Percentiles rank a stretch among this genome's conserved stretches.
These are phyloP conservation scores for Tretioscincus oriximinensis DNA, from an alignment of 2,113 vertebrate species.

Conservation along the genomic window DNA sequence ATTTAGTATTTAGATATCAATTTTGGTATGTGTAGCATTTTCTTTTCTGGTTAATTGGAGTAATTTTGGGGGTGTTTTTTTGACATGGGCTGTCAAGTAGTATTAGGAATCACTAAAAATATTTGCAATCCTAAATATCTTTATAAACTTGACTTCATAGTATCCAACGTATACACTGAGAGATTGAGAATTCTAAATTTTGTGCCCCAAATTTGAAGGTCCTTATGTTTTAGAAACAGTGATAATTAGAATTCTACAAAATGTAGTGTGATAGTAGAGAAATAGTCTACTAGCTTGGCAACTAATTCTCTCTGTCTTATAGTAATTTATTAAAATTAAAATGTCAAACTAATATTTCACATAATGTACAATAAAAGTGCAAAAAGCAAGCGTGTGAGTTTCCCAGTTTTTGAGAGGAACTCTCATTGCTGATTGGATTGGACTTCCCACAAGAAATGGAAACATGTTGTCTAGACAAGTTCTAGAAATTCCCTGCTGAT, in stretches of 20 bases:
- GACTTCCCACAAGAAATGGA: too few species aligned
- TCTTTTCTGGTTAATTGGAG: slow-evolving; percentile 11
- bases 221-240: not conserved
- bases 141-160: not conserved
- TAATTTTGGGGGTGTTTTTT: slow-evolving; percentile 9
- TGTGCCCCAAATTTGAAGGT: not conserved
- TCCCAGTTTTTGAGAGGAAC: too few species aligned
- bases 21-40: not conserved
- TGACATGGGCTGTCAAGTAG: not conserved
- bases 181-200: not conserved
- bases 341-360: not conserved
- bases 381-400: too few species aligned
- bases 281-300: not conserved
- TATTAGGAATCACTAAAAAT: not conserved
- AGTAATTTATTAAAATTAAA: not conserved
- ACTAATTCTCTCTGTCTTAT: not conserved
- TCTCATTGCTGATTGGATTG: too few species aligned
- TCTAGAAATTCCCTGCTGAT: too few species aligned
- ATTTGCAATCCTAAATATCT: not conserved
- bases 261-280: not conserved
- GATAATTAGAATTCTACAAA: not conserved
- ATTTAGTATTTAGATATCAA: slow-evolving; percentile 43
- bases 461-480: too few species aligned
- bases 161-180: not conserved
- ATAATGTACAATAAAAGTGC: not conserved